Evolutionary conservation across 2,888 invertebrate species (phyloP).

Genomic region (Sinelater perroti): DNA sequence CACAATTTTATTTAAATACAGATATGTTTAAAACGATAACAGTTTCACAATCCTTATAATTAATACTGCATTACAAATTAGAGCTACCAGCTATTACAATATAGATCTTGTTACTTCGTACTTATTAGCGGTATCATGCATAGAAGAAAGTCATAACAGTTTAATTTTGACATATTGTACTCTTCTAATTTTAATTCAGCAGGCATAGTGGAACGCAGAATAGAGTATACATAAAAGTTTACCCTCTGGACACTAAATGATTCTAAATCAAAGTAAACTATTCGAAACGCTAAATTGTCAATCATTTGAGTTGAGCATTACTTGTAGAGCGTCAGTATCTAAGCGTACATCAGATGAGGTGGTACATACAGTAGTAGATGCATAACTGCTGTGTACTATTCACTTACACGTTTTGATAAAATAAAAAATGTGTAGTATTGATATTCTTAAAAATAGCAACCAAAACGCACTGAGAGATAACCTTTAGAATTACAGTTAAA

Average conservation of each 20-base stretch:
- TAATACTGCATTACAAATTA: conserved; percentile 37
- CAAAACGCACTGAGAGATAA: no score
- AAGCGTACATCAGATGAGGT: conserved; percentile 15
- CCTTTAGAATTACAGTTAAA: no score
- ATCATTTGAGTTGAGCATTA: conserved; percentile 18
- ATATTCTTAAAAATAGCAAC: no score
- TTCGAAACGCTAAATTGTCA: conserved; percentile 11
- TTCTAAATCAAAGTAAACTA: conserved; percentile 17
- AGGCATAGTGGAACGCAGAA: conserved; percentile 11
- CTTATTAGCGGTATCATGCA: conserved; percentile 34
- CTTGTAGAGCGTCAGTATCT: conserved; percentile 14
- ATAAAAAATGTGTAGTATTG: no score
- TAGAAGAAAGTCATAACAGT: conserved; percentile 26
- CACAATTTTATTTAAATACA: conserved; percentile 40
- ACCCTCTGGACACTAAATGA: conserved; percentile 6
- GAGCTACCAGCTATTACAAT: conserved; percentile 33
- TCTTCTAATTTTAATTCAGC: conserved; percentile 7
- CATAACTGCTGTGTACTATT: no score
- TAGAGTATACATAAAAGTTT: conserved; percentile 14
- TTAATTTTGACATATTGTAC: conserved; percentile 10
- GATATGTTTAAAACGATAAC: conserved; percentile 52
- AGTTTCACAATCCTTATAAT: conserved; percentile 35
- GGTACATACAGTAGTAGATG: no score
- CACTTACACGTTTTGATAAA: no score
- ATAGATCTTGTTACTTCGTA: conserved; percentile 22